These are phyloP conservation scores for Muscicapa striata DNA, from an alignment of 2,797 vertebrate genomes.

Conservation along the genomic window DNA sequence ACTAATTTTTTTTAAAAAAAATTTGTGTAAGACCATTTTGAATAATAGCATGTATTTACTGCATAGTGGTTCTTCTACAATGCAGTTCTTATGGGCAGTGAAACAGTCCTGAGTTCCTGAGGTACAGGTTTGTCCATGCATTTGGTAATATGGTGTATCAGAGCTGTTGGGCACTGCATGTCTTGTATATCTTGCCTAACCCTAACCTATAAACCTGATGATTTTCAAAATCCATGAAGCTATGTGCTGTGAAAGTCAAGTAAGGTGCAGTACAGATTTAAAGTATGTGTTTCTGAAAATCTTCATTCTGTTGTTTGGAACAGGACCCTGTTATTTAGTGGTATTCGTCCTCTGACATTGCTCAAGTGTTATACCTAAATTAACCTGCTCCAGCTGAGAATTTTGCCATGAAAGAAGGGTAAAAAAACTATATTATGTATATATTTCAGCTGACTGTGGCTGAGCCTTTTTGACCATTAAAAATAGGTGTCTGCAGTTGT, in stretches of 20 bases:
- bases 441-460: not conserved
- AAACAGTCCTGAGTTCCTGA: not conserved
- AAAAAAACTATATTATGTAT: not conserved
- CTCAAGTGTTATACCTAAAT: not conserved
- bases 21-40: not conserved
- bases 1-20: not conserved
- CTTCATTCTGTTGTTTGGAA: not conserved
- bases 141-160: not conserved
- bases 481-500: not conserved
- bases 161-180: not conserved
- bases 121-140: not conserved
- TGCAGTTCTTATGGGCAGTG: not conserved
- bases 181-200: not conserved
- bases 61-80: not conserved
- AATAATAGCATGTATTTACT: not conserved
- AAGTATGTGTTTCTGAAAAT: not conserved
- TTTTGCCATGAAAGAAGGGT: not conserved
- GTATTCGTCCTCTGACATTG: not conserved
- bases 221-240: not conserved
- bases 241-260: not conserved
- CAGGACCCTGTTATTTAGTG: not conserved
- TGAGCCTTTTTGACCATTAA: not conserved
- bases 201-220: not conserved
- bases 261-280: not conserved
- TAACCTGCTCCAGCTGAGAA: not conserved